phyloP scores from a whole-genome alignment of 2,797 vertebrate species.

The Smutsia gigantea region DNA sequence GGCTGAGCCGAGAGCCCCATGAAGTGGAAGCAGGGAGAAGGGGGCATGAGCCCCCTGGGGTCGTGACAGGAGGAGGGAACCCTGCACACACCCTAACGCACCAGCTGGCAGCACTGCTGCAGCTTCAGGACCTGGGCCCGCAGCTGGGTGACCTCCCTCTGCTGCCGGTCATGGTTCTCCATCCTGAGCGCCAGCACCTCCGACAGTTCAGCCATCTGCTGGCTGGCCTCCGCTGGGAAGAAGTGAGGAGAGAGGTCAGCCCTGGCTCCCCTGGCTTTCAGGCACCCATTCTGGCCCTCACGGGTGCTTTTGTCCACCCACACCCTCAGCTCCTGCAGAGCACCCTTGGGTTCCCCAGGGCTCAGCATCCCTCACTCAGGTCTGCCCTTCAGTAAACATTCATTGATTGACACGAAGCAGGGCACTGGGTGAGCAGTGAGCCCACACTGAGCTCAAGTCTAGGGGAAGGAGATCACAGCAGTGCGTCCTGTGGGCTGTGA shows the following conservation, averaged over 20 bases:
- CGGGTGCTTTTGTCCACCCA: not conserved
- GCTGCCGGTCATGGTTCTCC: slow-evolving; percentile 90
- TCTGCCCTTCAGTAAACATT: not conserved
- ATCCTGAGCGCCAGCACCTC: slow-evolving; percentile 91
- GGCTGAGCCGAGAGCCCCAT: not conserved
- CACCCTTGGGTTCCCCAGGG: not conserved
- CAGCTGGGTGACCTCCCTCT: slow-evolving; percentile 93
- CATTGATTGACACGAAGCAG: not conserved
- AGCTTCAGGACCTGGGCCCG: slow-evolving; percentile 91
- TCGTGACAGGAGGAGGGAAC: not conserved
- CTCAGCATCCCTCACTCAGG: not conserved
- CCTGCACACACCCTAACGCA: slow-evolving; percentile 75
- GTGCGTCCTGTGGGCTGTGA: not conserved
- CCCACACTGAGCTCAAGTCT: not conserved
- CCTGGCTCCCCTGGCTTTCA: not conserved
- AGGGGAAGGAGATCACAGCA: no score
- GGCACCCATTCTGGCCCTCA: not conserved
- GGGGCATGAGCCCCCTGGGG: not conserved
- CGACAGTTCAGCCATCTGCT: slow-evolving; percentile 89
- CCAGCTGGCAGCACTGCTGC: slow-evolving; percentile 90
- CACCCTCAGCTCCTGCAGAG: accelerated
- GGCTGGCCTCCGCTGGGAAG: slow-evolving; percentile 90
- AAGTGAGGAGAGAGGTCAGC: not conserved
- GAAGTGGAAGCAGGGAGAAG: not conserved
- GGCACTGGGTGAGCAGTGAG: not conserved